Percentiles rank a stretch among this genome's conserved stretches.
These are phyloP conservation scores for Trachymyrmex cornetzi DNA, from an alignment of 1,140 invertebrate genomes.

Conservation along the genomic window DNA sequence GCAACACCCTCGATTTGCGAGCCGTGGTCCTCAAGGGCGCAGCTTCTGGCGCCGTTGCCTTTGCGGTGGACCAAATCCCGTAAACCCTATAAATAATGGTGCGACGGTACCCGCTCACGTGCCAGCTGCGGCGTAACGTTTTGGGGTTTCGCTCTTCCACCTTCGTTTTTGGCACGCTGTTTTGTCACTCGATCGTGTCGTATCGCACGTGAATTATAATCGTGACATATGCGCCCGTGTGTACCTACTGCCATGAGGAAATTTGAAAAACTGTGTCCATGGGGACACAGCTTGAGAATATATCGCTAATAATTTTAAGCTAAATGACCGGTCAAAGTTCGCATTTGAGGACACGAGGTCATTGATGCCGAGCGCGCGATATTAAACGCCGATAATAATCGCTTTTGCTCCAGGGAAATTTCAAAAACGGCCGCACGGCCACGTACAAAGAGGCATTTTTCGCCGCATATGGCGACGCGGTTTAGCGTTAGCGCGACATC, in stretches of 20 bases:
- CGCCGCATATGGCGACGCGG: conserved; percentile 73
- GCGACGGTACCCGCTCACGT: conserved; percentile 60
- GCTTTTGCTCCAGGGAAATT: conserved; percentile 52
- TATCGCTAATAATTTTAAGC: conserved; percentile 1
- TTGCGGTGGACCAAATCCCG: conserved; percentile 76
- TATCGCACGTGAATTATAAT: conserved; percentile 21
- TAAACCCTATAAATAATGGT: conserved; percentile 78
- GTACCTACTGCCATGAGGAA: neutral
- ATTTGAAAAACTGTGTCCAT: neutral
- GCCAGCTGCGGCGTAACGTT: conserved; percentile 70
- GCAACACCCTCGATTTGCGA: conserved; percentile 70
- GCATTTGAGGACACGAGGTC: neutral
- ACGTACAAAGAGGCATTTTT: conserved; percentile 68
- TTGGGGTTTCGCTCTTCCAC: conserved; percentile 66
- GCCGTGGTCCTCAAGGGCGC: conserved; percentile 66
- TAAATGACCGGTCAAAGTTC: conserved; percentile 16
- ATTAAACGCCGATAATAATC: conserved; percentile 50
- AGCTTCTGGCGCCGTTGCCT: conserved; percentile 67
- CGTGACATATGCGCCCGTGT: neutral
- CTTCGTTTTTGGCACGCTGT: conserved; percentile 60
- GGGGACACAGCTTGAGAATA: too few species aligned
- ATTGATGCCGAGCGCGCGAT: neutral
- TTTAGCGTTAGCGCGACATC: conserved; percentile 81
- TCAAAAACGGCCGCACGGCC: conserved; percentile 62
- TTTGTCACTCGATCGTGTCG: conserved; percentile 28